Base-by-base conservation (phyloP, 2,113 vertebrate genomes). In the Rallus limicola region DNA sequence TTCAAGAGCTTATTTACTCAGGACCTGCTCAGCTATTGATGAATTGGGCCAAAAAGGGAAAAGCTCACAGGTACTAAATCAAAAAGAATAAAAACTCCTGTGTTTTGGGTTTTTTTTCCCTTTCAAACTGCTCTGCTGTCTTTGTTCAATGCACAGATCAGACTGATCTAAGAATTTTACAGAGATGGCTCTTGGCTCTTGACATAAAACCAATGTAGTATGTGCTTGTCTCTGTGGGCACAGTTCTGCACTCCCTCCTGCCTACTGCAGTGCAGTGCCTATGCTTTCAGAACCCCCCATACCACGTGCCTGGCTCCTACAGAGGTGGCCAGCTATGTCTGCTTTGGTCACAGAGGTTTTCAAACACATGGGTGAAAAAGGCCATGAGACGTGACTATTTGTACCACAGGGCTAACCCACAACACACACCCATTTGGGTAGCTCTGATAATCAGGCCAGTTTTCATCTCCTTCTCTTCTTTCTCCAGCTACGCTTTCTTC, bases 391-490 rank as follows among this genome's bases (percentile, higher is more conserved):
- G 55, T 83, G 11, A 46, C 11, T 50, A 6, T 69, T 82, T 76
- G 12, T 19, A 50, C 20, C 25, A 53, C 0, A 1, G 12, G 25
- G 26, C 6, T 76, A 69, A 65, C 7, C 31, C 62, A 58, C 44
- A 76, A 58, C 34, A 36, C 20, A 29, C 11, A 60, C 11, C 12
- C 2, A 1, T 18, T 76, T 0, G 0, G 4, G 14, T 34, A 58
- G 67, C 19, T 59, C 55, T 60, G 31, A 72, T 67, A 40, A 68
- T 25, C 16, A 34, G 53, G 9, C 5, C 48, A 63, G 7, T 28
- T 85, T 79, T 82, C 53, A 79, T 40, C 33, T n/a, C n/a, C 62
- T 62, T 25, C 4, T 21, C n/a, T 60, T 72, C 72, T 46, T 70
- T 79, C 29, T 84, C 65, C 3, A 0, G 0, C 24, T 62, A 14